Evolutionary conservation across 2,113 vertebrate genomes (phyloP).

Genomic region (Pituophis catenifer): DNA sequence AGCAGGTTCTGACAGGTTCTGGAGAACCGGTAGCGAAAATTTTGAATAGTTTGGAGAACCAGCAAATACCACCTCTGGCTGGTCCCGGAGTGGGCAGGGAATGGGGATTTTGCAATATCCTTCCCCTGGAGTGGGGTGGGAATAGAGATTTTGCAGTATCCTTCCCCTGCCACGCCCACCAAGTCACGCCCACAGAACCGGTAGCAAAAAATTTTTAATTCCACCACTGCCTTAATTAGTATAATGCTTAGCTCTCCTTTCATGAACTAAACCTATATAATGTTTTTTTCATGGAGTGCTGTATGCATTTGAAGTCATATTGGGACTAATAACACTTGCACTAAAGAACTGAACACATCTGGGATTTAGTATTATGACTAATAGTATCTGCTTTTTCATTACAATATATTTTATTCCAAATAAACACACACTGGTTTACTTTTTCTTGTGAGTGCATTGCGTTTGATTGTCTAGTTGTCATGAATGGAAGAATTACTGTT

Average conservation of each 20-base stretch:
- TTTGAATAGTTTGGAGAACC: too few species aligned
- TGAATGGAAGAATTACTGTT: constrained; percentile 22
- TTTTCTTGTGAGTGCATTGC: background rate
- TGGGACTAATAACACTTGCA: background rate
- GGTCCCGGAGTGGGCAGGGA: too few species aligned
- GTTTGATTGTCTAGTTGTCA: background rate
- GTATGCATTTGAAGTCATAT: background rate
- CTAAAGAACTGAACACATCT: background rate
- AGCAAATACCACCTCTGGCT: too few species aligned
- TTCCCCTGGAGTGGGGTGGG: too few species aligned
- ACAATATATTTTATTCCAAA: background rate
- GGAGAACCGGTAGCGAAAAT: too few species aligned
- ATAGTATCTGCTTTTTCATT: background rate
- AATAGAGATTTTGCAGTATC: too few species aligned
- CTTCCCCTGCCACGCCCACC: too few species aligned
- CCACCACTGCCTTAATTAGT: background rate
- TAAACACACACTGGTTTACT: background rate
- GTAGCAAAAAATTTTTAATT: too few species aligned
- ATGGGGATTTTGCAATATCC: too few species aligned
- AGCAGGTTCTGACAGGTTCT: too few species aligned
- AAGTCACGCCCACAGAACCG: too few species aligned
- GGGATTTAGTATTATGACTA: background rate
- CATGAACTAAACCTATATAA: background rate
- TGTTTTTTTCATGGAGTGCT: background rate
- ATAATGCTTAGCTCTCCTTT: background rate